Percentiles rank a stretch among this genome's conserved stretches.
Conservation (phyloP, 1,140 invertebrate genomes). For the Drosophila watanabei region DNA sequence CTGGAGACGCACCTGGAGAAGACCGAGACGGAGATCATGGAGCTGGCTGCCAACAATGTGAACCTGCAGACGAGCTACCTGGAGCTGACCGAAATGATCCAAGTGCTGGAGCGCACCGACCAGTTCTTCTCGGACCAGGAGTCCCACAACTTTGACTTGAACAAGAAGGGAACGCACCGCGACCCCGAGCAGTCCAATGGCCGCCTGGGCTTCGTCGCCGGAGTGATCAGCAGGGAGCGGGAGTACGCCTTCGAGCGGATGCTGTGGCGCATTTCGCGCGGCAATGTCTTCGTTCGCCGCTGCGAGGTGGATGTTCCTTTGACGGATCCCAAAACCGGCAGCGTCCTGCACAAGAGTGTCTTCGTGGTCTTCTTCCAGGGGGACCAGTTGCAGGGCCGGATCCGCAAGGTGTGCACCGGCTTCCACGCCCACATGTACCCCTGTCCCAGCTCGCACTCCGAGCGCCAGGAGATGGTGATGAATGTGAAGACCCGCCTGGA, state of each 20-base stretch:
- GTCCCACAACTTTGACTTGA: slow-evolving; percentile 71
- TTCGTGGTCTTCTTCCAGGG: slow-evolving; percentile 99
- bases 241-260: slow-evolving; percentile 98
- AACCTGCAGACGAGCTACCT: slow-evolving; percentile 97
- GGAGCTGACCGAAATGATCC: slow-evolving; percentile 96
- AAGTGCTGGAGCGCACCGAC: slow-evolving; percentile 97
- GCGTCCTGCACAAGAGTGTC: slow-evolving; percentile 96
- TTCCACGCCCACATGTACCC: slow-evolving; percentile 98
- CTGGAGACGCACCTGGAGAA: slow-evolving; percentile 95
- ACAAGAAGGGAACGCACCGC: slow-evolving; percentile 89
- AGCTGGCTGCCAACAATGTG: slow-evolving; percentile 97
- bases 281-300: slow-evolving; percentile 95
- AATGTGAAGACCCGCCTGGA: slow-evolving; percentile 97
- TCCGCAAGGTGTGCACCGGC: slow-evolving; percentile 98
- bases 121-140: slow-evolving; percentile 78
- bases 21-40: slow-evolving; percentile 96
- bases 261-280: slow-evolving; percentile 98
- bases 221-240: slow-evolving; percentile 94
- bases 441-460: slow-evolving; percentile 95
- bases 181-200: slow-evolving; percentile 89
- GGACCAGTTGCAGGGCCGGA: slow-evolving; percentile 96
- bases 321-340: slow-evolving; percentile 93
- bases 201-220: slow-evolving; percentile 92
- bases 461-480: slow-evolving; percentile 96
- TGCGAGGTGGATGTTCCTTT: slow-evolving; percentile 93